Percentiles rank a stretch among this genome's conserved stretches.
phyloP scores from a whole-genome alignment of 2,113 vertebrate genomes.

The Calyptommatus sinebrachiatus region DNA sequence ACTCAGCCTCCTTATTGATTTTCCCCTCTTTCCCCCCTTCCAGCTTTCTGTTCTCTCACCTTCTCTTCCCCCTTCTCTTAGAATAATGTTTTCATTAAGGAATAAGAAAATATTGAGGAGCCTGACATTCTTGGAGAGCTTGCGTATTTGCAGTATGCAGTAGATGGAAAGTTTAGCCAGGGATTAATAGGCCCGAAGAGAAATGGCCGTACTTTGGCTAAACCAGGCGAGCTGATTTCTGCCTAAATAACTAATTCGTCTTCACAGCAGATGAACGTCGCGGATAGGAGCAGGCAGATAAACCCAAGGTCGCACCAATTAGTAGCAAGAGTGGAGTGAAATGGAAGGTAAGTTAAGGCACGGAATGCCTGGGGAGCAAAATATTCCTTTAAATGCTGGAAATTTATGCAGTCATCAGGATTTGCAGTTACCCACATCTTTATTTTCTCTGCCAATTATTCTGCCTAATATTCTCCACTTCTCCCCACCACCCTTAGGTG shows the following conservation, averaged over 20 bases:
- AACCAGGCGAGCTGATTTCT: slow-evolving; percentile 65
- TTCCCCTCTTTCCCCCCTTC: fast-evolving
- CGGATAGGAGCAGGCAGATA: slow-evolving; percentile 43
- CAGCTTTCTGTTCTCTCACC: background rate
- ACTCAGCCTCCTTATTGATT: slow-evolving; percentile 50
- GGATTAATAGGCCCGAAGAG: slow-evolving; percentile 70
- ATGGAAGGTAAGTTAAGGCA: slow-evolving; percentile 4
- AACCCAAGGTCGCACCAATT: slow-evolving; percentile 64
- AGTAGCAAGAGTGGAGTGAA: slow-evolving; percentile 47
- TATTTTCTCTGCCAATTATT: too few species aligned
- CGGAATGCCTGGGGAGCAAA: background rate
- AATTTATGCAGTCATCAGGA: background rate
- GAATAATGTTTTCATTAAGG: slow-evolving; percentile 68
- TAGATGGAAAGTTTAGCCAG: slow-evolving; percentile 57
- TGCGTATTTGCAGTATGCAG: slow-evolving; percentile 62
- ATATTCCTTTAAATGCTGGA: background rate
- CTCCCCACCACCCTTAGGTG: too few species aligned
- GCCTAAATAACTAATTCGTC: slow-evolving; percentile 71
- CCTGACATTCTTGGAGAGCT: slow-evolving; percentile 49
- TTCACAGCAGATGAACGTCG: slow-evolving; percentile 62
- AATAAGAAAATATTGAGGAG: slow-evolving; percentile 63
- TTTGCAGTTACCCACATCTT: too few species aligned
- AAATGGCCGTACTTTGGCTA: slow-evolving; percentile 64
- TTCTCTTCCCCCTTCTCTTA: slow-evolving; percentile 8
- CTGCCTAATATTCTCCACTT: too few species aligned